These are phyloP conservation scores for Mercenaria mercenaria DNA, from an alignment of 1,140 invertebrate genomes.

Conservation along the genomic window DNA sequence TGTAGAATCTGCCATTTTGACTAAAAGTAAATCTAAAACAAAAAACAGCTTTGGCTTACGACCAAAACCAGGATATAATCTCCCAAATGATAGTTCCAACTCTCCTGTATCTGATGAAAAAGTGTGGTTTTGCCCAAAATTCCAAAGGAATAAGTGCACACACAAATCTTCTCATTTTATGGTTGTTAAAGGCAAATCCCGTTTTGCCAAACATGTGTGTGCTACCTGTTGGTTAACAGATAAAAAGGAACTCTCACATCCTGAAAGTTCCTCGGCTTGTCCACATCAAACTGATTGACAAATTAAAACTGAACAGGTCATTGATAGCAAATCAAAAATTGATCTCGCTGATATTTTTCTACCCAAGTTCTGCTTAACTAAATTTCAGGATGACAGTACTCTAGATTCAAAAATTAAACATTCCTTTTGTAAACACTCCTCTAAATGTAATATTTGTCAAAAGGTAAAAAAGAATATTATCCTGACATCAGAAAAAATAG, in stretches of 20 bases:
- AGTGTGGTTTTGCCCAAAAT: too few relatives aligned
- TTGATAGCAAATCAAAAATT: background rate
- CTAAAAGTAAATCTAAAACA: background rate
- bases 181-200: background rate
- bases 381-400: background rate
- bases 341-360: background rate
- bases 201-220: background rate
- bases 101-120: too few relatives aligned
- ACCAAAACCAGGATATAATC: too few relatives aligned
- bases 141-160: background rate
- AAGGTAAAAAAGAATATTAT: background rate
- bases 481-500: background rate
- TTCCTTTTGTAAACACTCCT: background rate
- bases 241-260: constrained; percentile 22
- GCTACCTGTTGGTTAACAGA: constrained; percentile 20
- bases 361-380: background rate
- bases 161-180: background rate
- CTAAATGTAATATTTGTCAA: background rate
- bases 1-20: background rate
- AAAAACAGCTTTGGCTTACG: too few relatives aligned
- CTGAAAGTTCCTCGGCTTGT: constrained; percentile 40
- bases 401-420: too few relatives aligned
- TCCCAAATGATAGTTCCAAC: too few relatives aligned
- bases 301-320: background rate
- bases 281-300: background rate